phyloP scores from a whole-genome alignment of 1,140 invertebrate species.

The Cyphomyrmex costatus region DNA sequence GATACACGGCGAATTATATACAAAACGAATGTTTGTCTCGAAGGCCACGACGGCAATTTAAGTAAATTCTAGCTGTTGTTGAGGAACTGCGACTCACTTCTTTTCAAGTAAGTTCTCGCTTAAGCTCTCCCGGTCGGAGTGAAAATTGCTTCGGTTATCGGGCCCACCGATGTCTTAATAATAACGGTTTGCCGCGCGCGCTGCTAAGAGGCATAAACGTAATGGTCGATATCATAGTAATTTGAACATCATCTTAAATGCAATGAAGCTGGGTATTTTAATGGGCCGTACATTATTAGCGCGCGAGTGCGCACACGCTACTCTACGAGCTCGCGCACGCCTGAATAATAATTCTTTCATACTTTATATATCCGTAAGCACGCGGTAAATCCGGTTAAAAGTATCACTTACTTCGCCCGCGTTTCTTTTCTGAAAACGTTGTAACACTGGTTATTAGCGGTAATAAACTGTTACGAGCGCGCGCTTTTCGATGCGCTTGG shows the following conservation, averaged over 20 bases:
- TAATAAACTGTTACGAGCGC: conserved; percentile 41
- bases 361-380: conserved; percentile 43
- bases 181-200: conserved; percentile 46
- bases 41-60: conserved; percentile 28
- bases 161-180: conserved; percentile 50
- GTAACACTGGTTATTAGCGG: conserved; percentile 41
- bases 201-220: conserved; percentile 40
- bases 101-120: not conserved
- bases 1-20: conserved; percentile 28
- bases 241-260: conserved; percentile 59
- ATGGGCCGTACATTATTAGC: conserved; percentile 47
- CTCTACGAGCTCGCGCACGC: not conserved
- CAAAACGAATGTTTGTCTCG: not conserved
- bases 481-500: conserved; percentile 33
- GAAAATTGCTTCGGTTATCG: conserved; percentile 51
- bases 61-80: conserved; percentile 19
- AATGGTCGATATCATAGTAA: conserved; percentile 48
- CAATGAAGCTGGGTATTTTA: conserved; percentile 41
- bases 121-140: conserved; percentile 8
- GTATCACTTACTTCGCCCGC: conserved; percentile 45
- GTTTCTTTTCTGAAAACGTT: conserved; percentile 38
- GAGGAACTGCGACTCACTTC: not conserved
- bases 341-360: conserved; percentile 35
- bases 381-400: conserved; percentile 48
- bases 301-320: not conserved